Evolutionary conservation across 1,140 invertebrate species (phyloP).

Genomic region (Drosophila parvula): DNA sequence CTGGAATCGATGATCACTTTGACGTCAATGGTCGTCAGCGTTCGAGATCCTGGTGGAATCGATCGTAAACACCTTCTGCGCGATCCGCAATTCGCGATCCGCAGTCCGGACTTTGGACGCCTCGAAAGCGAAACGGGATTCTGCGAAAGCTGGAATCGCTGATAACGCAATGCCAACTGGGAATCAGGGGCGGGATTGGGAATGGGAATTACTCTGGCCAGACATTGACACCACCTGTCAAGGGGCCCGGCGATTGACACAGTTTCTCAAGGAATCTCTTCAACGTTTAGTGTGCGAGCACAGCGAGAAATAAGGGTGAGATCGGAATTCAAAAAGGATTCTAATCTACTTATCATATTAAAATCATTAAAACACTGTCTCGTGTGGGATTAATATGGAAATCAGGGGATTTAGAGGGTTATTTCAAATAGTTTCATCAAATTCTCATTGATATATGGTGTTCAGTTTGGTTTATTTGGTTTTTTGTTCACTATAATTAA

Average conservation of each 20-base stretch:
- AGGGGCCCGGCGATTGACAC: conserved; percentile 43
- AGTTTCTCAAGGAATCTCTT: conserved; percentile 22
- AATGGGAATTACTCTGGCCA: conserved; percentile 8
- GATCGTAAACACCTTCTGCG: conserved; percentile 53
- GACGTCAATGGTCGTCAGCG: conserved; percentile 44
- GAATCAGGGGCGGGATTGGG: not conserved
- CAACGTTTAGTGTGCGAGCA: not conserved
- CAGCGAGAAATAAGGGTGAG: not conserved
- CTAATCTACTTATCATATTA: no score
- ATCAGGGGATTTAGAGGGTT: not conserved
- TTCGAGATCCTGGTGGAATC: conserved; percentile 52
- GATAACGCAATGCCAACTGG: conserved; percentile 9
- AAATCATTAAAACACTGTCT: not conserved
- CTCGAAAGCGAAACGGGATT: conserved; percentile 44
- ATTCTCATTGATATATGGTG: no score
- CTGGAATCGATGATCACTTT: conserved; percentile 22
- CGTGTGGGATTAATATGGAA: not conserved
- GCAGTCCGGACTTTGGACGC: conserved; percentile 46
- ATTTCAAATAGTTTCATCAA: not conserved
- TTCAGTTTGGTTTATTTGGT: no score
- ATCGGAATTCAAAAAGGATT: no score
- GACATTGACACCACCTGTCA: conserved; percentile 35
- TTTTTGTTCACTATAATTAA: no score
- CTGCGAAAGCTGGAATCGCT: conserved; percentile 7
- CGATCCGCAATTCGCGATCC: not conserved